These are phyloP conservation scores for Nowickia ferox DNA, from an alignment of 2,888 invertebrate genomes.

Conservation along the genomic window DNA sequence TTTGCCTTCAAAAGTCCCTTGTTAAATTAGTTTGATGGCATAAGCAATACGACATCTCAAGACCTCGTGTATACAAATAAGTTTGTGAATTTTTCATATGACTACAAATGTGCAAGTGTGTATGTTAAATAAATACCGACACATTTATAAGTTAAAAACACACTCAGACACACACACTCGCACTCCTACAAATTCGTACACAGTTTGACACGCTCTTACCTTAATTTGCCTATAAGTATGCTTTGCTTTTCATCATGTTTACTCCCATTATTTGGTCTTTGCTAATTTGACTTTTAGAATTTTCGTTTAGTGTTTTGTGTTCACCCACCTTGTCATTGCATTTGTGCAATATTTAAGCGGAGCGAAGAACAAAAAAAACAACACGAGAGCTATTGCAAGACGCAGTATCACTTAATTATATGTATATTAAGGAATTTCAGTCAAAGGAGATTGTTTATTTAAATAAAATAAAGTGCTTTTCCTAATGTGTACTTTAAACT, in stretches of 20 bases:
- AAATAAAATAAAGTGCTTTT: too few species aligned
- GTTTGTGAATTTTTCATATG: constrained; percentile 67
- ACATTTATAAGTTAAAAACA: background rate
- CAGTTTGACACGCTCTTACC: constrained; percentile 5
- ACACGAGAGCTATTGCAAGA: background rate
- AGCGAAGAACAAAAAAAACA: too few species aligned
- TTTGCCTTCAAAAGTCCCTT: constrained; percentile 70
- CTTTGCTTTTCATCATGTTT: constrained; percentile 8
- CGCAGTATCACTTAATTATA: background rate
- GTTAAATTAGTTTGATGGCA: constrained; percentile 73
- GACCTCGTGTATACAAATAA: constrained; percentile 70
- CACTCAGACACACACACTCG: background rate
- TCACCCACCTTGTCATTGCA: constrained; percentile 12
- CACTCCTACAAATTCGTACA: background rate
- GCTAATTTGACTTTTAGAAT: constrained; percentile 39
- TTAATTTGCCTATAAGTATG: constrained; percentile 39
- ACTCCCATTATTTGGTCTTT: constrained; percentile 31
- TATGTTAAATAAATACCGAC: background rate
- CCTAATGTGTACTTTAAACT: too few species aligned
- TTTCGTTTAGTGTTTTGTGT: constrained; percentile 7
- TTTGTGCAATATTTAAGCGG: constrained; percentile 2
- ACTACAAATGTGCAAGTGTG: background rate
- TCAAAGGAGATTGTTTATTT: too few species aligned
- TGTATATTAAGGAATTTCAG: constrained; percentile 6
- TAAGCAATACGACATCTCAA: constrained; percentile 73